phyloP scores from a whole-genome alignment of 2,113 vertebrate species.

The Pseudopipra pipra region DNA sequence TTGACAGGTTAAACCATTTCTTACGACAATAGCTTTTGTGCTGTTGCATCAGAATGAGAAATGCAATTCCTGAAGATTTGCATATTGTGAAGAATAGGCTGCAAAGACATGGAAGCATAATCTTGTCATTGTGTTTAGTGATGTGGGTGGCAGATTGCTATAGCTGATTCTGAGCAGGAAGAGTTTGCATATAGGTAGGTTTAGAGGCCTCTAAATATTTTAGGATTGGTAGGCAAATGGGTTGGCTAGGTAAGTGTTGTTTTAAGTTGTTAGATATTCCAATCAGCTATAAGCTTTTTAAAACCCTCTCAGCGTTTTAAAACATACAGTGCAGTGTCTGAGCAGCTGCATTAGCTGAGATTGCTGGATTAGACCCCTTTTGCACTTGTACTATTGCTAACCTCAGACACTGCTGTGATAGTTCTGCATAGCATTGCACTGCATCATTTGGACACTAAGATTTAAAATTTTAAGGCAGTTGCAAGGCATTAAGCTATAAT shows the following conservation, averaged over 20 bases:
- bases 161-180: slow-evolving; percentile 5
- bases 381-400: not conserved
- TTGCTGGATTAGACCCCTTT: not conserved
- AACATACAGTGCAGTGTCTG: not conserved
- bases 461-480: not conserved
- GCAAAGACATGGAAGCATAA: slow-evolving; percentile 14
- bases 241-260: not conserved
- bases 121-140: slow-evolving; percentile 29
- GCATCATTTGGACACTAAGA: not conserved
- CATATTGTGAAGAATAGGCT: slow-evolving; percentile 35
- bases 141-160: slow-evolving; percentile 12
- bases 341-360: not conserved
- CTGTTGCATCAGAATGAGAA: slow-evolving; percentile 16
- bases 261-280: not conserved
- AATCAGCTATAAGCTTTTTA: not conserved
- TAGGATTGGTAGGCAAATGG: not conserved
- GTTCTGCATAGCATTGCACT: not conserved
- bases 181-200: not conserved
- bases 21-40: slow-evolving; percentile 26
- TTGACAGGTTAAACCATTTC: slow-evolving; percentile 42
- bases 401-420: not conserved
- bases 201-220: not conserved
- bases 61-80: slow-evolving; percentile 34
- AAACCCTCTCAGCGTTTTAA: not conserved
- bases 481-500: not conserved